Evolutionary conservation across 1,140 invertebrate species (phyloP).

Genomic region (Meloidogyne hapla): DNA sequence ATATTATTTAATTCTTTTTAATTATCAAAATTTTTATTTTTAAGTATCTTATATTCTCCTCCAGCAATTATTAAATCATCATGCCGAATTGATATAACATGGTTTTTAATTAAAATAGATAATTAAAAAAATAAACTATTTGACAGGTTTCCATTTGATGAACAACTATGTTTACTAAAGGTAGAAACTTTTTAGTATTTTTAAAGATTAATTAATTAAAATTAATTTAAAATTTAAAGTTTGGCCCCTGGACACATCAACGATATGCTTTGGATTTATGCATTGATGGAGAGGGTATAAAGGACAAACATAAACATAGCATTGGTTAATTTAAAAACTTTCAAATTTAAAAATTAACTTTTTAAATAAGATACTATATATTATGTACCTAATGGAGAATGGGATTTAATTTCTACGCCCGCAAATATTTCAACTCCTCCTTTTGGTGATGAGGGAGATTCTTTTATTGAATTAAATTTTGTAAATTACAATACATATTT

Average conservation of each 20-base stretch:
- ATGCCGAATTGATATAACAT: conserved; percentile 98
- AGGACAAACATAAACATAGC: conserved; percentile 29
- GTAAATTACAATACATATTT: conserved; percentile 8
- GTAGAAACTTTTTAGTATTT: too few relatives aligned
- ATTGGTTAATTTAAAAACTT: conserved; percentile 17
- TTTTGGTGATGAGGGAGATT: conserved; percentile 49
- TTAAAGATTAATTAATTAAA: too few relatives aligned
- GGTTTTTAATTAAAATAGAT: conserved; percentile 70
- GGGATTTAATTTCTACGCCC: conserved; percentile 63
- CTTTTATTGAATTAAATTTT: conserved; percentile 56
- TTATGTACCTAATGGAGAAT: conserved; percentile 67
- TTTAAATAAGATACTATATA: conserved; percentile 67
- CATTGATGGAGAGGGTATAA: conserved; percentile 48
- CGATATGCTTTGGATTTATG: conserved; percentile 70
- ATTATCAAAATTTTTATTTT: conserved; percentile 78
- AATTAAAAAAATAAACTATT: neutral
- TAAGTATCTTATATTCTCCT: conserved; percentile 80
- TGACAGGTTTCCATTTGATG: conserved; percentile 61
- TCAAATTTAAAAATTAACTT: conserved; percentile 21
- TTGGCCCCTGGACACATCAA: conserved; percentile 94
- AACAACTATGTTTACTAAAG: conserved; percentile 66
- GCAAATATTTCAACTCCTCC: conserved; percentile 17
- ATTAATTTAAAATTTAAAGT: conserved; percentile 72
- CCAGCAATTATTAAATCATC: conserved; percentile 98
- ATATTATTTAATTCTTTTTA: conserved; percentile 82